Base-by-base conservation (phyloP, 2,797 vertebrate species). In the Oryzias dopingdopingensis region DNA sequence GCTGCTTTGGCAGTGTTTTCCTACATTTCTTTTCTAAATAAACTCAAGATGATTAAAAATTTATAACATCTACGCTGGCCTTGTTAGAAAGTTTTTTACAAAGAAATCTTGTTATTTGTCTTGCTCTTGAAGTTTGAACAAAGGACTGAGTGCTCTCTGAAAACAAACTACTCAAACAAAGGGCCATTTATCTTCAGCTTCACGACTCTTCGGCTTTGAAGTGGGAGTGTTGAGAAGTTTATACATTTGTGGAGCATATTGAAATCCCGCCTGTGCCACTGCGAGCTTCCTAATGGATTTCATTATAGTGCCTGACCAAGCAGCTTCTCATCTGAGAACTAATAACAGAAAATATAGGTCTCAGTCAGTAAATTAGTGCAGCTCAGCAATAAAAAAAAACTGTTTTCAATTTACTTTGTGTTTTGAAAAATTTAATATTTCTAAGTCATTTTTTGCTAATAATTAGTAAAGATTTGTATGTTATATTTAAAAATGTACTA, bases 191-290 rank as follows among this genome's bases (percentile, higher is more conserved):
- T 64, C 47, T 61, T 0, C 15, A 53, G 55, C 6, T 58, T 4
- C 14, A 49, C 12, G 8, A 68, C 18, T 67, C 41, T 71, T 56
- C 56, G 48, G n/a, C 24, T 75, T 49, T 42, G 49, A 29, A 41
- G 49, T 63, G 29, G n/a, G 44, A 18, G 6, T 5, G 12, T 56
- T 64, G 59, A 51, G 18, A 55, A 58, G 60, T 65, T 51, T 55
- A 63, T 49, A 17, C 64, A 51, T 61, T 65, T 52, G 56, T 69
- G n/a, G 18, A 51, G 57, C 29, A 48, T 59, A 72, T 53, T 79
- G 50, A 69, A 62, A 55, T 68, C 10, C 45, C 53, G 18, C 37
- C 52, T 63, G 58, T 58, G 40, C 49, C 52, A 12, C 29, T 42
- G 48, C 42, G 37, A 20, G 41, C 49, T 42, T 70, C 29, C 62